Base-by-base conservation (phyloP, 2,797 vertebrate genomes). In the Micropoecilia bifurca region DNA sequence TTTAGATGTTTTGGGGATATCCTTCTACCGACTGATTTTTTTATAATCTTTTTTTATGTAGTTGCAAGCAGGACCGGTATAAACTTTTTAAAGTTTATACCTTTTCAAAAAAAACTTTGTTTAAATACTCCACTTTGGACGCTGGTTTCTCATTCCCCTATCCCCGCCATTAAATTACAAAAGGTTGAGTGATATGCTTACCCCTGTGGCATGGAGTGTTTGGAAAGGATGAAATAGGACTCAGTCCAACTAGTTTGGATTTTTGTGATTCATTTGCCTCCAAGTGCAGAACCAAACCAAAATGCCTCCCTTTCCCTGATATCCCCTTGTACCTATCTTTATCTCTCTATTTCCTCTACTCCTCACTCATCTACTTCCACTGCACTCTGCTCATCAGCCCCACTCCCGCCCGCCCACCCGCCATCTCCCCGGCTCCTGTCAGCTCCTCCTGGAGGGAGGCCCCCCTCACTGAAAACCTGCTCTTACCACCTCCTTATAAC, bases 401-500 rank as follows among this genome's bases (percentile, higher is more conserved):
- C 57, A 25, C 69, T 28, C 14, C 69, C 30, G 3, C 3, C 57
- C 20, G 8, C 22, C 39, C 5, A 6, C 39, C 39, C 5, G 39
- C 39, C 39, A 4, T 30, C 61, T 33, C 77, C 78, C 72, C 33
- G 43, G 73, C 77, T 87, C 85, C 85, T 83, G 81, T 90, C 85
- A 83, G 80, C 78, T n/a, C 76, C 6, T 71, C 85, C 80, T 90
- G 82, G 83, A 87, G 90, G 66, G 87, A 90, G 66, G 80, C 48
- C 86, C 72, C 85, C 85, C 33, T n/a, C 84, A 88, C 92, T 92
- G 79, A 93, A 71, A 93, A 87, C 88, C 89, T 75, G 84, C 83
- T 90, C 82, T 90, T 90, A 87, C 74, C 82, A 79, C 84, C 89
- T 90, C 55, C 85, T 86, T 80, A 79, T 89, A 92, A 91, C 80